Conservation (phyloP, 2,888 invertebrate species). For the Parnassius mnemosyne region DNA sequence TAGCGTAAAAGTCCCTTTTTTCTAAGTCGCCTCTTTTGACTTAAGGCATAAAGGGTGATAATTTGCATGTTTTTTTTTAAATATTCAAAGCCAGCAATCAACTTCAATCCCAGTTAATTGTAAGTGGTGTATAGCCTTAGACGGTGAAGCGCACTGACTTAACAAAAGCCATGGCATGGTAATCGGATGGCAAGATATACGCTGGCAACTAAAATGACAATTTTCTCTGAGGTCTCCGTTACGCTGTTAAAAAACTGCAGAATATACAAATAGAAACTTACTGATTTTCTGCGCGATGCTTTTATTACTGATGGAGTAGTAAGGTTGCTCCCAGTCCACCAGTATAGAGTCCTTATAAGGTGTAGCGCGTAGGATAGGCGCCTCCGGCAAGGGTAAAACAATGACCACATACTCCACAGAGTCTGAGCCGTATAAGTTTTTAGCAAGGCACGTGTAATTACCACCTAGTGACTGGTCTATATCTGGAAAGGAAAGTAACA, state of each 20-base stretch:
- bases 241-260: background rate
- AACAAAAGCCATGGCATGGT: too few relatives aligned
- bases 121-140: too few relatives aligned
- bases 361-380: conserved; percentile 83
- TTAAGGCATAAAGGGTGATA: too few relatives aligned
- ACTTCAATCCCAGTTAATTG: too few relatives aligned
- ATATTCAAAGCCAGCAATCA: too few relatives aligned
- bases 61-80: too few relatives aligned
- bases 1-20: too few relatives aligned
- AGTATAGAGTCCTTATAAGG: conserved; percentile 72
- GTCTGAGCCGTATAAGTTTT: conserved; percentile 91
- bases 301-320: conserved; percentile 51
- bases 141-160: too few relatives aligned
- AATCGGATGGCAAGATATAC: too few relatives aligned
- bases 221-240: too few relatives aligned
- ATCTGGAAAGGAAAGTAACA: conserved; percentile 44
- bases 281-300: conserved; percentile 64
- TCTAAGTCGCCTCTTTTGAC: too few relatives aligned
- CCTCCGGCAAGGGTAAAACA: conserved; percentile 87
- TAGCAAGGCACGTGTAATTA: conserved; percentile 89
- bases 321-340: conserved; percentile 85
- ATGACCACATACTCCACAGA: conserved; percentile 88
- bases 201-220: too few relatives aligned
- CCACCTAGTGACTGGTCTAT: conserved; percentile 83
- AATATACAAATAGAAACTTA: conserved; percentile 45